Conservation (phyloP, 2,888 invertebrate species). For the Melanargia galathea region DNA sequence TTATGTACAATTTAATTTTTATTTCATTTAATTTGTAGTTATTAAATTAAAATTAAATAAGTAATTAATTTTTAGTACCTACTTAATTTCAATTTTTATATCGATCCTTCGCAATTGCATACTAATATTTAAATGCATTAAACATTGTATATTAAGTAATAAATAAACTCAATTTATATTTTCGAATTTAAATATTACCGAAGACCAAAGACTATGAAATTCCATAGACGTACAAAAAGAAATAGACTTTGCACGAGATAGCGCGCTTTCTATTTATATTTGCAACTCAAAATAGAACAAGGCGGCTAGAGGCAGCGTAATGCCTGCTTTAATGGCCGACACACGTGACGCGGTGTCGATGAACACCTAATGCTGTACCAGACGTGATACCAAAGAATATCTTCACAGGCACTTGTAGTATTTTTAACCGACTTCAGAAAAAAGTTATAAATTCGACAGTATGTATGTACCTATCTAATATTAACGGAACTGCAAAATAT, state of each 20-base stretch:
- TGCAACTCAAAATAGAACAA: slow-evolving; percentile 31
- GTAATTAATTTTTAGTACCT: too few species aligned
- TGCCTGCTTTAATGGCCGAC: slow-evolving; percentile 39
- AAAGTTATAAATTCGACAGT: too few species aligned
- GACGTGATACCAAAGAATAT: slow-evolving; percentile 42
- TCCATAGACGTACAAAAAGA: slow-evolving; percentile 7
- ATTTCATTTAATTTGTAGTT: too few species aligned
- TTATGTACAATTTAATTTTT: too few species aligned
- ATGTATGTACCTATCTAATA: too few species aligned
- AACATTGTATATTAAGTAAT: too few species aligned
- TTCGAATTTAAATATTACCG: neutral
- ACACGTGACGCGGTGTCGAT: slow-evolving; percentile 55
- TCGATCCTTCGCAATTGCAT: too few species aligned
- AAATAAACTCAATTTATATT: too few species aligned
- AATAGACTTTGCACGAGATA: slow-evolving; percentile 21
- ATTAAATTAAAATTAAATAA: too few species aligned
- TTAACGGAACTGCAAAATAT: too few species aligned
- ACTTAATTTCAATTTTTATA: too few species aligned
- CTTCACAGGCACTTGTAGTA: neutral
- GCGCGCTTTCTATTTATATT: slow-evolving; percentile 31
- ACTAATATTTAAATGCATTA: neutral
- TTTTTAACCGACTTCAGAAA: neutral
- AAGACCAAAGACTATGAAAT: neutral
- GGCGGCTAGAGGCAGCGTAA: slow-evolving; percentile 28
- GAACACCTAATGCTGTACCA: slow-evolving; percentile 53